Percentiles rank a stretch among this genome's conserved stretches.
These are phyloP conservation scores for Eidolon dupreanum DNA, from an alignment of 2,797 vertebrate genomes.

Conservation along the genomic window DNA sequence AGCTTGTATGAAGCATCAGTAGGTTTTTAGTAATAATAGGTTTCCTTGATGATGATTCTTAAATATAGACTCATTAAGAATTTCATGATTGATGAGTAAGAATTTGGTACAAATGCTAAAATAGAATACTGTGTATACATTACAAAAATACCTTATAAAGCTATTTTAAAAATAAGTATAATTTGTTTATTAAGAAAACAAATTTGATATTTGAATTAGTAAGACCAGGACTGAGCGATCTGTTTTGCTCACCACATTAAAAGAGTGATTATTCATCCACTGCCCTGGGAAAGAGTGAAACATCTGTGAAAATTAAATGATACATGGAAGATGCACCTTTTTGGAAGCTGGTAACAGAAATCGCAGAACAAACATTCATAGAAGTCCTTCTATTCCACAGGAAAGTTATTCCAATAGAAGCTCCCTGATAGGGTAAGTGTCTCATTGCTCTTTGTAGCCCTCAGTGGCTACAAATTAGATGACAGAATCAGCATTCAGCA, in stretches of 20 bases:
- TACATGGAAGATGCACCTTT: neutral
- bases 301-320: neutral
- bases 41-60: conserved; percentile 51
- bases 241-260: conserved; percentile 6
- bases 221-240: neutral
- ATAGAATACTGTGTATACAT: neutral
- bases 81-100: conserved; percentile 32
- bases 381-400: neutral
- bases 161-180: conserved; percentile 27
- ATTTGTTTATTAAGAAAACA: conserved; percentile 20
- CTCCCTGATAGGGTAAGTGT: neutral
- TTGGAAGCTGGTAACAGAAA: neutral
- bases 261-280: neutral
- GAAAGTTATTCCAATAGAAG: neutral
- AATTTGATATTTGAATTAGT: conserved; percentile 25
- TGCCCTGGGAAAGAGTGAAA: neutral
- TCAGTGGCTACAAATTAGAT: neutral
- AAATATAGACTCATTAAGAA: conserved; percentile 28
- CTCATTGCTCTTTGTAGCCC: neutral
- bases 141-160: neutral
- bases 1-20: neutral
- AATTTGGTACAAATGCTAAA: conserved; percentile 3
- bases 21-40: conserved; percentile 43
- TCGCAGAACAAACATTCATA: neutral
- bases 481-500: neutral